These are phyloP conservation scores for Paramormyrops hopkinsi DNA, from an alignment of 2,797 vertebrate species.

Conservation along the genomic window DNA sequence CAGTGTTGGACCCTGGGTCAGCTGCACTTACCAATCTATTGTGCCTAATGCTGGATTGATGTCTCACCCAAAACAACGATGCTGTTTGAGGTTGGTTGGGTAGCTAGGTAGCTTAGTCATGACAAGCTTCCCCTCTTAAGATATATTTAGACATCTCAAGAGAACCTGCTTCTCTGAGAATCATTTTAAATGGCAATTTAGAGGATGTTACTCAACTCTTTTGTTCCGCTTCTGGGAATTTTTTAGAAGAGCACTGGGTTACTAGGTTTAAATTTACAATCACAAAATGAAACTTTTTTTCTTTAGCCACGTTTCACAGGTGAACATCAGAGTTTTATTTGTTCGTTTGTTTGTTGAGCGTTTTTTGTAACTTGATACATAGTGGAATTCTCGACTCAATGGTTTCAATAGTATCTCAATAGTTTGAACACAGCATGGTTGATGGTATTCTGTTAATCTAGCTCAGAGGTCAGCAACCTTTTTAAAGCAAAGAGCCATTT, in stretches of 20 bases:
- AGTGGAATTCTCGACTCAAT: not conserved
- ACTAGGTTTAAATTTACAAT: not conserved
- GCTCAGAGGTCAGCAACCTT: not conserved
- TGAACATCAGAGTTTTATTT: not conserved
- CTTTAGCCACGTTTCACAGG: not conserved
- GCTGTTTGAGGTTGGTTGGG: not conserved
- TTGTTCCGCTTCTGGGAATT: not conserved
- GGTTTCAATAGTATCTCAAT: not conserved
- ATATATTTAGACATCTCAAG: not conserved
- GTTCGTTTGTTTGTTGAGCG: not conserved
- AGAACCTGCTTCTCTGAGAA: not conserved
- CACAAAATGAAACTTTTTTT: not conserved
- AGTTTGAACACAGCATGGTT: not conserved
- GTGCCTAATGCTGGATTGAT: not conserved
- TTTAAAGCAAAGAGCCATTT: no score
- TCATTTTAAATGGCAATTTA: not conserved
- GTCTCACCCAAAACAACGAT: not conserved
- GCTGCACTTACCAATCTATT: no score
- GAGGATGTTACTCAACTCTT: not conserved
- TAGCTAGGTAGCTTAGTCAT: not conserved
- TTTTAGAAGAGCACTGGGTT: not conserved
- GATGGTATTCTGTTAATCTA: not conserved
- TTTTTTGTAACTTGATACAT: not conserved
- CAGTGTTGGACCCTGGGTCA: not conserved
- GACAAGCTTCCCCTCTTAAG: not conserved